Percentiles rank a stretch among this genome's conserved stretches.
phyloP scores from a whole-genome alignment of 2,888 invertebrate genomes.

The Alloscopus bannaensis region DNA sequence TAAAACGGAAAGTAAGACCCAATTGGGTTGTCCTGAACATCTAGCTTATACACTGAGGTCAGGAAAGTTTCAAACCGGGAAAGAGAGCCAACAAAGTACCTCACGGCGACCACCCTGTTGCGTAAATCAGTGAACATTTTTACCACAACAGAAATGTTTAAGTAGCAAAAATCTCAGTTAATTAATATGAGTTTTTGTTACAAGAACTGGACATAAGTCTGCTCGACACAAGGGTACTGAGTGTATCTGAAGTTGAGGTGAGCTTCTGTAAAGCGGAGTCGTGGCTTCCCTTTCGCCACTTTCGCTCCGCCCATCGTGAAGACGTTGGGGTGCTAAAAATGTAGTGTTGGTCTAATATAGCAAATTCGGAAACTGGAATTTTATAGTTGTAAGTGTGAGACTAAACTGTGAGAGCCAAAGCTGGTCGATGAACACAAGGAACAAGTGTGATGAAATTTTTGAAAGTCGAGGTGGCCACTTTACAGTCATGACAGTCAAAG shows the following conservation, averaged over 20 bases:
- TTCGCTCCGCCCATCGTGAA: slow-evolving; percentile 25
- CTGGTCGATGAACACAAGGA: slow-evolving; percentile 23
- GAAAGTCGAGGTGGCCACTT: neutral
- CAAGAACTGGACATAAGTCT: slow-evolving; percentile 38
- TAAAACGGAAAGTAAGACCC: slow-evolving; percentile 43
- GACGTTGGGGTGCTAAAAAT: slow-evolving; percentile 37
- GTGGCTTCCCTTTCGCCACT: no score
- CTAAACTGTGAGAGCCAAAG: slow-evolving; percentile 18
- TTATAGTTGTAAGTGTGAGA: neutral
- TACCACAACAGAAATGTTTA: neutral
- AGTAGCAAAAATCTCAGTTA: neutral
- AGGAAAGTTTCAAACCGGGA: slow-evolving; percentile 33
- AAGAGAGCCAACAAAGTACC: slow-evolving; percentile 4
- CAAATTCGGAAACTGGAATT: neutral
- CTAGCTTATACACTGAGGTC: slow-evolving; percentile 7
- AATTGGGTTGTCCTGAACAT: neutral
- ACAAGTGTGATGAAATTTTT: neutral
- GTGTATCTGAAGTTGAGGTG: slow-evolving; percentile 44
- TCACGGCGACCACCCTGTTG: slow-evolving; percentile 29
- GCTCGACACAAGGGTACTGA: slow-evolving; percentile 36
- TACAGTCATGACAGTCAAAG: slow-evolving; percentile 35
- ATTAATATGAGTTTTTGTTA: neutral
- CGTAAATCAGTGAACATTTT: neutral
- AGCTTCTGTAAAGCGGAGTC: slow-evolving; percentile 1
- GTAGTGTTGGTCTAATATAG: no score